Base-by-base conservation (phyloP, 2,888 invertebrate genomes). In the Mongoloraphidia duomilia region DNA sequence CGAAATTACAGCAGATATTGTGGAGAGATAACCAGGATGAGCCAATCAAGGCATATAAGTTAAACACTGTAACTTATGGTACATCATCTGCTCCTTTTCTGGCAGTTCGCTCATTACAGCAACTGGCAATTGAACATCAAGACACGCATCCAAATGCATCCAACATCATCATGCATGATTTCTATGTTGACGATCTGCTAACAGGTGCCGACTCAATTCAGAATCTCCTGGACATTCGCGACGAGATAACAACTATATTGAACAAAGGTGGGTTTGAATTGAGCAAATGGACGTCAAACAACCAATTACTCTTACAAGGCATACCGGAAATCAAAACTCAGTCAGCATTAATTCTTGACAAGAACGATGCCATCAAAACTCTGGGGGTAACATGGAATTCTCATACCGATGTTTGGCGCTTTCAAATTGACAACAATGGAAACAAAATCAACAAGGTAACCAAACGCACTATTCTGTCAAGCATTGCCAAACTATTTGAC, bases 61-160 rank as follows among this genome's bases (percentile, higher is more conserved):
- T 44, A 34, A 44, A 49, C 52, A 46, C 49, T 41, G 47, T 54
- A 38, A 53, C 51, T 49, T n/a, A 53, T 52, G 36, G 50, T 49
- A 51, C 50, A 54, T 44, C 53, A 49, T 50, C 50, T 52, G 41
- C 53, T 45, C 44, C 53, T 43, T 51, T 51, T 44, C 53, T 54
- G 46, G 53, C 39, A 53, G 52, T 53, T 50, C 52, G 47, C 34
- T 17, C 6, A 6, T 12, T 44, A 34, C 26, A 44, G n/a, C 33
- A 44, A 44, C 5, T 44, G 6, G 44, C n/a, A 11, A 12, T 34
- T 34, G 4, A 44, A 11, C n/a, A 33, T 44, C 11, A 34, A 34
- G 34, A 33, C 12, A 44, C 33, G n/a, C 34, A 12, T 33, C 33
- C 44, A n/a, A n/a, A 34, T 6, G 44, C 44, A n/a, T 13, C n/a